Base-by-base conservation (phyloP, 1,140 invertebrate genomes). In the Phymorhynchus buccinoides region DNA sequence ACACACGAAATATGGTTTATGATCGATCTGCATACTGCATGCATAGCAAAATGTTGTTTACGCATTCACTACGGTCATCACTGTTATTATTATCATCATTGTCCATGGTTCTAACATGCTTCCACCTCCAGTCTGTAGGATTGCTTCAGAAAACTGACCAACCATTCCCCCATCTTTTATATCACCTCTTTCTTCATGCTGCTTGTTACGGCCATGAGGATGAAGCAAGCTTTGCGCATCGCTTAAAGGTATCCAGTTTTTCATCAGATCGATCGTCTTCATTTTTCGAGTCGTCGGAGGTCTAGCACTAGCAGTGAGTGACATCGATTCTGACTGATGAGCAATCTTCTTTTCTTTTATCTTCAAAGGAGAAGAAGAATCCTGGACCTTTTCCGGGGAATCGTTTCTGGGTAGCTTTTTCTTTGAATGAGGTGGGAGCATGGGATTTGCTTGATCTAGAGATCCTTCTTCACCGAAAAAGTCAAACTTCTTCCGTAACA, bases 201-300 rank as follows among this genome's bases (percentile, higher is more conserved):
- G 42, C 39, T 18, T 16, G 12, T 41, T 12, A 3, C 37, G 9
- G 16, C 7, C 68, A 12, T n/a, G 68, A 32, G 30, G 68, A n/a
- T n/a, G n/a, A n/a, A n/a, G 68, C 62, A n/a, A 7, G 30, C 14
- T 30, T 12, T 18, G 16, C 27, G 27, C 3, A 7, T 52, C 77
- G 18, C 27, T 52, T n/a, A 79, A 3, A 48, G 42, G 42, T 14
- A 7, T 79, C 77, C 77, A 79, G 77, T 79, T 79, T 32, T 56
- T 52, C 77, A 79, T 79, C 42, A 79, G 27, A 22, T 79, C 77
- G 22, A 79, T 79, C 14, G 52, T 30, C n/a, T 52, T 79, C n/a
- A 79, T 30, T 35, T 52, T 48, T 1, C 14, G 3, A 22, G 77
- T 56, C 9, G 16, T n/a, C 27, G 75, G 37, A 3, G 39, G 16